Percentiles rank a stretch among this genome's conserved stretches.
Evolutionary conservation across 2,797 vertebrate species (phyloP).

Genomic region (Onychomys torridus): DNA sequence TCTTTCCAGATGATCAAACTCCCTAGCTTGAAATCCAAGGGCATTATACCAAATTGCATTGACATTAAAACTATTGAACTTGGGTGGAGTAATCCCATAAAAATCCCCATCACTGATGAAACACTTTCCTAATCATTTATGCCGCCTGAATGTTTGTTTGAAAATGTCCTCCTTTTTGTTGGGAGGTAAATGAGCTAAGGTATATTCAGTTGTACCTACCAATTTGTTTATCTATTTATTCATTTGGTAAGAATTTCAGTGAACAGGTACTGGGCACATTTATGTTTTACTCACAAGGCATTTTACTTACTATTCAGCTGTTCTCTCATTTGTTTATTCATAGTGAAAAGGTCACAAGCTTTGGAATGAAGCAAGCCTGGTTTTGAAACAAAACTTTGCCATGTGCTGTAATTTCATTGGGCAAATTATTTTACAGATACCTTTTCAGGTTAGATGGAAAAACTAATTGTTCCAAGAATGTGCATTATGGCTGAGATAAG

Average conservation of each 20-base stretch:
- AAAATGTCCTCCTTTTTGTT: conserved; percentile 38
- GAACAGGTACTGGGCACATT: not conserved
- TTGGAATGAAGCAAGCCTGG: not conserved
- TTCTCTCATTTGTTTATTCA: conserved; percentile 33
- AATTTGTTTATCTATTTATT: conserved; percentile 25
- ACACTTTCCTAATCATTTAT: conserved; percentile 46
- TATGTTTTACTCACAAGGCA: not conserved
- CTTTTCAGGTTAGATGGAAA: conserved; percentile 31
- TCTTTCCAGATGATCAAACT: conserved; percentile 61
- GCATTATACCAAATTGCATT: conserved; percentile 69
- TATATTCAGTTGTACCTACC: not conserved
- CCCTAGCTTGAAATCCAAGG: conserved; percentile 63
- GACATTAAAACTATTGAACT: conserved; percentile 62
- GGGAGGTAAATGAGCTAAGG: conserved; percentile 40
- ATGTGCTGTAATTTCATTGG: not conserved
- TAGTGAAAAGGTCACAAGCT: not conserved
- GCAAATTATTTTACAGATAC: conserved; percentile 48
- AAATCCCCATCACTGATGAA: conserved; percentile 50
- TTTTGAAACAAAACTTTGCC: conserved; percentile 36
- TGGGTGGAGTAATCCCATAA: conserved; percentile 66
- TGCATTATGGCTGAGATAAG: not conserved
- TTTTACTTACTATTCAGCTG: conserved; percentile 41
- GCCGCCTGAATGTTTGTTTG: conserved; percentile 62
- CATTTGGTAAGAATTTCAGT: conserved; percentile 47
- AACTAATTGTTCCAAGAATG: conserved; percentile 5